Percentiles rank a stretch among this genome's conserved stretches.
Evolutionary conservation across 2,113 vertebrate genomes (phyloP).

Genomic region (Anarhynchus alexandrinus): DNA sequence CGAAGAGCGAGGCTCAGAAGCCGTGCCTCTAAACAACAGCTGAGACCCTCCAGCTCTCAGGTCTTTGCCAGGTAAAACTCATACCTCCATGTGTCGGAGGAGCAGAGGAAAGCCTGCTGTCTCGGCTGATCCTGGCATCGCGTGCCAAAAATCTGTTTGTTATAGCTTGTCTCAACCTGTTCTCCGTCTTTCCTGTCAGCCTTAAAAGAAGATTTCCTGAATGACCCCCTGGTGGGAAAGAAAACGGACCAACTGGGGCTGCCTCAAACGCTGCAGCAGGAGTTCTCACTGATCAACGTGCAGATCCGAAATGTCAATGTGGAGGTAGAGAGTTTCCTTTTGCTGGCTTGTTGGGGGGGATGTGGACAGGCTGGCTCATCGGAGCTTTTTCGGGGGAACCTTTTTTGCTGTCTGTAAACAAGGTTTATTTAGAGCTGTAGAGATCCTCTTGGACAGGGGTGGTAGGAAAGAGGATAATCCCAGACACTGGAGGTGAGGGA

Average conservation of each 20-base stretch:
- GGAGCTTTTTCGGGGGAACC: neutral
- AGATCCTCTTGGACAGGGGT: neutral
- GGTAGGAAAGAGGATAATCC: neutral
- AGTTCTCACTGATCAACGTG: slow-evolving; percentile 97
- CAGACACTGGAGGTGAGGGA: neutral
- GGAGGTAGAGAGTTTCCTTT: slow-evolving; percentile 78
- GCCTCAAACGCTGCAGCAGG: slow-evolving; percentile 95
- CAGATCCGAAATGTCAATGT: slow-evolving; percentile 97
- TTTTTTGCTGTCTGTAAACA: neutral
- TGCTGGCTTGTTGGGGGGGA: neutral
- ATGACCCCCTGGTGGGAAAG: slow-evolving; percentile 64
- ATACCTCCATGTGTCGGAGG: neutral
- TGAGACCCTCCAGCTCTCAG: neutral
- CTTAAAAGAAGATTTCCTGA: slow-evolving; percentile 75
- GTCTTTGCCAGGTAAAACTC: neutral
- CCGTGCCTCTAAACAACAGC: neutral
- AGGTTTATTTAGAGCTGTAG: neutral
- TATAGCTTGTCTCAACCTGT: neutral
- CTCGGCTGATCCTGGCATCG: neutral
- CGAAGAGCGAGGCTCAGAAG: neutral
- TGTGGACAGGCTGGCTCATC: neutral
- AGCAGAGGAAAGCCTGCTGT: neutral
- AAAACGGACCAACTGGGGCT: slow-evolving; percentile 82
- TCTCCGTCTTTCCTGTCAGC: slow-evolving; percentile 68
- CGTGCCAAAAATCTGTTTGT: neutral